Base-by-base conservation (phyloP, 2,113 vertebrate genomes). In the Anhinga anhinga region DNA sequence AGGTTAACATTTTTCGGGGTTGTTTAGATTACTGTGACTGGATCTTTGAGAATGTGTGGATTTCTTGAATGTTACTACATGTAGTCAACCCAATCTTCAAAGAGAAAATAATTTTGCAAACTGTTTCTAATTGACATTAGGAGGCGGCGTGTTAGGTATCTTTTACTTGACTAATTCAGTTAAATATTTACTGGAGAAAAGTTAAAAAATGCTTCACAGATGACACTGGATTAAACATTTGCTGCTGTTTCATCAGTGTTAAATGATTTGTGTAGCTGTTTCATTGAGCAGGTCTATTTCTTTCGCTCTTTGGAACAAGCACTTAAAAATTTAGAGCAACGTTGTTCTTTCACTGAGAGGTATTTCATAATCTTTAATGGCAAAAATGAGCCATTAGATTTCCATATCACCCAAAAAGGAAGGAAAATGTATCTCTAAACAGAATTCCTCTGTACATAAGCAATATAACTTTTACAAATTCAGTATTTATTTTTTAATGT, bases 121-220 rank as follows among this genome's bases (percentile, higher is more conserved):
- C 19, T 58, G 34, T 15, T 82, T 91, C 36, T 82, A 90, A 85
- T 50, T 90, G 78, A 36, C 82, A 59, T 77, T 67, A 82, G 61
- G 56, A 85, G 40, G 22, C 6, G 3, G 25, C 67, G 10, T 50
- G n/a, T 45, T 87, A 38, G 16, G 13, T 82, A 80, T 53, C 45
- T 87, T 92, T 88, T 55, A n/a, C 13, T 66, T 84, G 32, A 61
- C 38, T 95, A 92, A 90, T 82, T 82, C 78, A 52, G 38, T 76
- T 74, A 91, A 94, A 93, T 79, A 94, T 89, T 95, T 94, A 62
- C 62, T 65, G 20, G 53, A 45, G 72, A 88, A 83, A 72, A 58
- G 30, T 8, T 1, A 61, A 38, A 61, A 93, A 89, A 71, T 42
- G 9, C 22, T 91, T 79, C 56, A 26, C 25, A 74, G 61, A 42